phyloP scores from a whole-genome alignment of 2,797 vertebrate genomes.

The Myiotriccus ornatus region DNA sequence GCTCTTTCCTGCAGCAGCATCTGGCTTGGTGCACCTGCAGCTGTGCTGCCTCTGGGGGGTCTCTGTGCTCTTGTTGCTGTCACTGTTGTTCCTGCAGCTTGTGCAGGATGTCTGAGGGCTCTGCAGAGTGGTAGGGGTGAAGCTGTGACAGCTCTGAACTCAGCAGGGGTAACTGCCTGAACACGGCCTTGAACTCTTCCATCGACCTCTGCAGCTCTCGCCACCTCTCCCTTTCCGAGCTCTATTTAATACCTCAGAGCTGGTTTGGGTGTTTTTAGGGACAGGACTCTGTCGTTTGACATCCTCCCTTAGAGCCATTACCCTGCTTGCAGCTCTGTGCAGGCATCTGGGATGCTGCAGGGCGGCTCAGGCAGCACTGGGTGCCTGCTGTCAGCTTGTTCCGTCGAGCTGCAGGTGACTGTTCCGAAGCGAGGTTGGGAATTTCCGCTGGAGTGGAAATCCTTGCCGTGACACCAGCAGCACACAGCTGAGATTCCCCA shows the following conservation, averaged over 20 bases:
- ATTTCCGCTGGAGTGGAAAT: neutral
- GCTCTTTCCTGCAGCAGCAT: neutral
- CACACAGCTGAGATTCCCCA: neutral
- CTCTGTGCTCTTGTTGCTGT: neutral
- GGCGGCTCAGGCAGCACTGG: neutral
- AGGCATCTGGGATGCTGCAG: neutral
- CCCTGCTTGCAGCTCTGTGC: neutral
- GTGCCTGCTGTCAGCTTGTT: neutral
- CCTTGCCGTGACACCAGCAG: neutral
- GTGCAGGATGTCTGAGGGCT: neutral
- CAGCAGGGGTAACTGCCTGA: neutral
- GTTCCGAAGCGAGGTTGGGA: fast-evolving
- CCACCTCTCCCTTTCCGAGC: neutral
- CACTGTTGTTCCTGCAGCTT: neutral
- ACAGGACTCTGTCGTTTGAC: fast-evolving
- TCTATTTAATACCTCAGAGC: neutral
- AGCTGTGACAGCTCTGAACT: neutral
- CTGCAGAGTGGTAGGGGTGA: neutral
- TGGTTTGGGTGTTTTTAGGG: neutral
- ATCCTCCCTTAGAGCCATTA: neutral
- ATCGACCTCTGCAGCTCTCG: neutral
- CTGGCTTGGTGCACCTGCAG: neutral
- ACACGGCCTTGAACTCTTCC: neutral
- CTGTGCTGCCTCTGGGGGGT: neutral
- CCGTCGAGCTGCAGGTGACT: neutral